Evolutionary conservation across 2,797 vertebrate species (phyloP), one percentile per base, ranked within the genome.

Genomic region (Clarias pachynema): DNA sequence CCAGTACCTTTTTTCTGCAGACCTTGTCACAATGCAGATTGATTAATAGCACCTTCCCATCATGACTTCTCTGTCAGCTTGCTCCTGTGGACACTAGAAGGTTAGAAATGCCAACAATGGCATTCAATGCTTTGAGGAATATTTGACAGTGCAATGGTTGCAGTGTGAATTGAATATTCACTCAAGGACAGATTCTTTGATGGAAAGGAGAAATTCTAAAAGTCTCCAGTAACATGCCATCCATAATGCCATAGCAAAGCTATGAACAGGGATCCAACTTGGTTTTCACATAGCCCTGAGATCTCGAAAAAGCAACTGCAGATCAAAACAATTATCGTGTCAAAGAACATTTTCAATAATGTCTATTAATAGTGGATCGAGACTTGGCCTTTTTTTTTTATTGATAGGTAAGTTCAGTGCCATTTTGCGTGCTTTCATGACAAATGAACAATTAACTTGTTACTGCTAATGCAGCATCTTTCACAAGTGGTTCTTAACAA

Each of bases 181-280:
- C 22, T 74, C 29, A 74, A 68, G 60, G 81, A 75, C 62, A 49
- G 59, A 82, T 44, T n/a, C 49, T 59, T 29, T 73, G 69, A 66
- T 44, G 29, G n/a, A 10, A 80, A 7, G 56, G 49, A 37, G 77
- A 68, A 74, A 8, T 49, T 18, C 29, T 24, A 59, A 74, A 6
- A 40, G 53, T 44, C 44, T 53, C 53, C 75, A 68, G 62, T 26
- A 66, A 74, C 73, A 57, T 34, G 14, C 34, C 59, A 69, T 75
- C 79, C 49, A 83, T 44, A 83, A 18, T 18, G 56, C 66, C 62
- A 75, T 63, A 83, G 83, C 62, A 83, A 9, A 62, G 77, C 74
- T 70, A 74, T 75, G 56, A 79, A 69, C 65, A 59, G 34, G 69
- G 44, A 49, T 68, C 81, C 6, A 20, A 18, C 70, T 77, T 53